Evolutionary conservation across 1,140 invertebrate genomes (phyloP).

Genomic region (Camponotus pennsylvanicus): DNA sequence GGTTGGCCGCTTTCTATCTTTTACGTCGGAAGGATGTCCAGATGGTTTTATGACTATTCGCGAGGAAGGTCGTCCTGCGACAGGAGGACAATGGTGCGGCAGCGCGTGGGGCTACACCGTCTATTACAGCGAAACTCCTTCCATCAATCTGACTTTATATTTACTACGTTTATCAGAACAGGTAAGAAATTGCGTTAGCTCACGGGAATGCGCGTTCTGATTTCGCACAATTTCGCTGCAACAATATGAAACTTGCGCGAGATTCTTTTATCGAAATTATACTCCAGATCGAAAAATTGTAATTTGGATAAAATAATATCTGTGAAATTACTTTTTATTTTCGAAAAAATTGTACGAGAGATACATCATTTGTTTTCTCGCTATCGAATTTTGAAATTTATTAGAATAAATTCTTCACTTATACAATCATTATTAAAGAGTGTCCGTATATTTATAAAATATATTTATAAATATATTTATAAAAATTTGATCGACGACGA

Average conservation of each 20-base stretch:
- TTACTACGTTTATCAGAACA: conserved; percentile 91
- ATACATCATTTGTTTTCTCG: background rate
- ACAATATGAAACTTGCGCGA: background rate
- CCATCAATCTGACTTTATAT: conserved; percentile 91
- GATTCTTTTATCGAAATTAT: background rate
- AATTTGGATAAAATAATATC: conserved; percentile 6
- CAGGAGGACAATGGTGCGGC: conserved; percentile 94
- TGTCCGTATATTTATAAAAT: too few species aligned
- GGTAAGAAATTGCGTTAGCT: conserved; percentile 83
- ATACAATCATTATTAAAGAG: background rate
- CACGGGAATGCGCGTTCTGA: conserved; percentile 18
- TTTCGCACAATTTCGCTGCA: conserved; percentile 17
- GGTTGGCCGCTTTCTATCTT: conserved; percentile 91
- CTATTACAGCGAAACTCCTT: conserved; percentile 93
- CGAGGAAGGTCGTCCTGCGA: conserved; percentile 90
- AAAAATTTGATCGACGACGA: background rate
- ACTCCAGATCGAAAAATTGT: background rate
- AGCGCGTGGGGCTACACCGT: conserved; percentile 94
- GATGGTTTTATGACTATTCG: conserved; percentile 93
- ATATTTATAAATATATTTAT: too few species aligned
- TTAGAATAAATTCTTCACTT: background rate
- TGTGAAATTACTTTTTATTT: background rate
- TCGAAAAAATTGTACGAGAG: too few species aligned
- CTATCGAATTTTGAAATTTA: background rate
- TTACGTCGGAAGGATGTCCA: conserved; percentile 92